Percentiles rank a stretch among this genome's conserved stretches.
These are phyloP conservation scores for Brotogeris chrysoptera DNA, from an alignment of 2,797 vertebrate species.

Conservation along the genomic window DNA sequence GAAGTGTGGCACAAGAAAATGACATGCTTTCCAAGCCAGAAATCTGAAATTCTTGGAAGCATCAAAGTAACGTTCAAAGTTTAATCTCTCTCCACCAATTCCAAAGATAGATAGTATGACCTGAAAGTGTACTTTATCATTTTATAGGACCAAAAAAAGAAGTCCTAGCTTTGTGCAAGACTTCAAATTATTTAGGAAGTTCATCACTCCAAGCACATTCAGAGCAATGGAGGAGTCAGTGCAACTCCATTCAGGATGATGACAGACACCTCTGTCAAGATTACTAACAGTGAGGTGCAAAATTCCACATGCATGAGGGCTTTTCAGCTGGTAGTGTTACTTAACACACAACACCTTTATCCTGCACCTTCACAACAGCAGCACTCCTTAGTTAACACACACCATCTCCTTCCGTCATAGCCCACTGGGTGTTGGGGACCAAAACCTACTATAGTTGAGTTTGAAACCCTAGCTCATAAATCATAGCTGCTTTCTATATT, in stretches of 20 bases:
- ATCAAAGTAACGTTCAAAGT: constrained; percentile 2
- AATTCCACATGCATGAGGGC: neutral
- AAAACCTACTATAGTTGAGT: neutral
- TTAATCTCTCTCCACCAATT: neutral
- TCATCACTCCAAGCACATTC: neutral
- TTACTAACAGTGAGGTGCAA: neutral
- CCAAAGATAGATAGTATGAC: neutral
- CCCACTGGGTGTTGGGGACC: neutral
- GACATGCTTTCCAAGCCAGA: neutral
- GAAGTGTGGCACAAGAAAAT: neutral
- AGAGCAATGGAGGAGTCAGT: neutral
- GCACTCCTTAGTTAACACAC: neutral
- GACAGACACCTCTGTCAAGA: neutral
- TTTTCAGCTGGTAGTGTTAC: neutral
- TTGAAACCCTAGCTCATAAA: neutral
- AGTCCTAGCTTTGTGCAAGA: neutral
- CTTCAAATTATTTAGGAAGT: neutral
- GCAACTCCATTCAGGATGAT: neutral
- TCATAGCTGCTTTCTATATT: neutral
- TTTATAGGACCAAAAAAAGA: neutral
- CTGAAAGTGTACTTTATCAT: neutral
- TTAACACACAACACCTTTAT: neutral
- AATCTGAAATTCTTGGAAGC: neutral
- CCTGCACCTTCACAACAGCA: neutral
- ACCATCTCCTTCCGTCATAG: neutral